Evolutionary conservation across 2,888 invertebrate genomes (phyloP).

Genomic region (Drosophila anomalata): DNA sequence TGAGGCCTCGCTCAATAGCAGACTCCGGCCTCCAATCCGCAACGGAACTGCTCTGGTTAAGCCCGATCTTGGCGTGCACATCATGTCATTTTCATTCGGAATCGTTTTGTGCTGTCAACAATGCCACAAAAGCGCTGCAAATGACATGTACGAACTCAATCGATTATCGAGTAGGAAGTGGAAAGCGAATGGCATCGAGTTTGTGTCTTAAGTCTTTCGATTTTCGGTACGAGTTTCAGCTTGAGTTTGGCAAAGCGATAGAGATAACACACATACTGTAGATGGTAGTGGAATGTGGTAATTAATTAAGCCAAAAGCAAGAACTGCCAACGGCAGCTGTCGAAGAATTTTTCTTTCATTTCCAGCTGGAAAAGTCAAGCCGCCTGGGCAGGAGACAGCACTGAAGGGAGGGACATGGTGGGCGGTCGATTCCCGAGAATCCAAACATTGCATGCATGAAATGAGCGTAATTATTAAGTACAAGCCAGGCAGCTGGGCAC

Average conservation of each 20-base stretch:
- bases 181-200: slow-evolving; percentile 47
- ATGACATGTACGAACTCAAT: slow-evolving; percentile 76
- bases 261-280: slow-evolving; percentile 33
- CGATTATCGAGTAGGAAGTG: slow-evolving; percentile 73
- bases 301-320: slow-evolving; percentile 68
- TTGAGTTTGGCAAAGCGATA: slow-evolving; percentile 50
- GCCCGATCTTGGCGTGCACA: slow-evolving; percentile 57
- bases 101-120: slow-evolving; percentile 69
- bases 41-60: slow-evolving; percentile 32
- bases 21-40: slow-evolving; percentile 8
- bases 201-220: slow-evolving; percentile 66
- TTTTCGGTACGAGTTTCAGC: slow-evolving; percentile 18
- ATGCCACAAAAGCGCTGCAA: slow-evolving; percentile 70
- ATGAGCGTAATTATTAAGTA: slow-evolving; percentile 79
- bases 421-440: slow-evolving; percentile 66
- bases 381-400: slow-evolving; percentile 55
- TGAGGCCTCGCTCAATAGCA: slow-evolving; percentile 17
- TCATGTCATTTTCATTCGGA: slow-evolving; percentile 69
- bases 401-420: slow-evolving; percentile 45
- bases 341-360: slow-evolving; percentile 75
- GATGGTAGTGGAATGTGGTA: slow-evolving; percentile 60
- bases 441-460: slow-evolving; percentile 78
- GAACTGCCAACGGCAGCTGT: slow-evolving; percentile 59
- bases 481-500: slow-evolving; percentile 54
- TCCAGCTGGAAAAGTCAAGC: slow-evolving; percentile 56